Percentiles rank a stretch among this genome's conserved stretches.
These are phyloP conservation scores for Neoaliturus tenellus DNA, from an alignment of 2,888 invertebrate genomes.

Conservation along the genomic window DNA sequence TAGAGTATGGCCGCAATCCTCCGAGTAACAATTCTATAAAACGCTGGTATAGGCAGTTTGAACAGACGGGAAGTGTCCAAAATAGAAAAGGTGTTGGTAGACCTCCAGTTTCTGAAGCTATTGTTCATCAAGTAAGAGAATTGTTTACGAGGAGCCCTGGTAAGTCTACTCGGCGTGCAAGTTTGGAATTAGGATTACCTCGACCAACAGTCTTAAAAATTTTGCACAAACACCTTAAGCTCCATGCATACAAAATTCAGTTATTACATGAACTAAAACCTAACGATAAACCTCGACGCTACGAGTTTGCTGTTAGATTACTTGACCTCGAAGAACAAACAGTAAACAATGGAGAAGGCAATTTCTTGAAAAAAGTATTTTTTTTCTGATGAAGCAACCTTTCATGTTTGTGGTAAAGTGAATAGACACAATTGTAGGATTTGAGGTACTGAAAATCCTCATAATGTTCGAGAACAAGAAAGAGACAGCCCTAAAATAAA, in stretches of 20 bases:
- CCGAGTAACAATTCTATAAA: constrained; percentile 28
- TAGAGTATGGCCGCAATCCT: constrained; percentile 40
- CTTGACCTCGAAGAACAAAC: constrained; percentile 20
- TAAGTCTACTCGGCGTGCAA: constrained; percentile 24
- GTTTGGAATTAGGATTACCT: constrained; percentile 31
- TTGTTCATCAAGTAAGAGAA: constrained; percentile 32
- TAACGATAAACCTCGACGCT: constrained; percentile 5
- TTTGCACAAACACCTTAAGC: constrained; percentile 24
- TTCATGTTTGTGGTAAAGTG: constrained; percentile 40
- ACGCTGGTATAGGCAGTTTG: constrained; percentile 7
- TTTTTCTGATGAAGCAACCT: constrained; percentile 44
- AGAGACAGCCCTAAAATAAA: constrained; percentile 45
- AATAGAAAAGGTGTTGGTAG: constrained; percentile 41
- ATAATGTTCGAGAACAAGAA: constrained; percentile 25
- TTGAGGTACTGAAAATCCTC: constrained; percentile 49
- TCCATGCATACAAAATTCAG: constrained; percentile 34
- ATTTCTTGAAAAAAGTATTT: neutral
- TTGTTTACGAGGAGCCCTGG: constrained; percentile 36
- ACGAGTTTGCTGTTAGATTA: neutral
- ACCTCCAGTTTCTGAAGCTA: constrained; percentile 32
- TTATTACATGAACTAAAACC: neutral
- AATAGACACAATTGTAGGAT: constrained; percentile 43
- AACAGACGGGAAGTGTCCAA: constrained; percentile 38
- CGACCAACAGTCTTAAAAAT: constrained; percentile 15
- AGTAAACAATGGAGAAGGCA: neutral